These are phyloP conservation scores for Philereme vetulata DNA, from an alignment of 2,888 invertebrate species.

Conservation along the genomic window DNA sequence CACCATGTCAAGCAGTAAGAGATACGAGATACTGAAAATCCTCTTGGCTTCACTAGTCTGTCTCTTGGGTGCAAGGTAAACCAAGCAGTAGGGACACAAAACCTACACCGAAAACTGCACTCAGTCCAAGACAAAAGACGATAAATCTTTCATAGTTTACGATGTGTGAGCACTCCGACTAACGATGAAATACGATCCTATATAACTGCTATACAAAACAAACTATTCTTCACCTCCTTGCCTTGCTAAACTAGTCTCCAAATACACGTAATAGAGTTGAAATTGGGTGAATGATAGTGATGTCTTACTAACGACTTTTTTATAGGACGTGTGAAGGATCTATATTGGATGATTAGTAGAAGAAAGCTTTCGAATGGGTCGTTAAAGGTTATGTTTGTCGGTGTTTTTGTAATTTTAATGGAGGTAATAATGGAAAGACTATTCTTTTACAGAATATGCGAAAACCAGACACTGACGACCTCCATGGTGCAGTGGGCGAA, in stretches of 20 bases:
- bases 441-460: background rate
- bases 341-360: slow-evolving; percentile 34
- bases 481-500: no score
- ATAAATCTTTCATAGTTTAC: slow-evolving; percentile 47
- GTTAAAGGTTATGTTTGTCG: slow-evolving; percentile 18
- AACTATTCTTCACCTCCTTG: slow-evolving; percentile 33
- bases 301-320: slow-evolving; percentile 31
- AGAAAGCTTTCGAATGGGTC: slow-evolving; percentile 36
- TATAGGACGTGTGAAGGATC: slow-evolving; percentile 36
- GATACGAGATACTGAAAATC: no score
- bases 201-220: slow-evolving; percentile 29
- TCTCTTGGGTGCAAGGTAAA: no score
- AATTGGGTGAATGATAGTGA: slow-evolving; percentile 6
- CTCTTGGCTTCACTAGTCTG: no score
- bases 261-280: slow-evolving; percentile 1
- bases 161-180: slow-evolving; percentile 46
- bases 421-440: background rate
- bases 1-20: no score
- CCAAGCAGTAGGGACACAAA: no score
- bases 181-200: slow-evolving; percentile 45
- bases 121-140: slow-evolving; percentile 34
- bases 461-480: no score
- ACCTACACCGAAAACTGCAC: slow-evolving; percentile 38
- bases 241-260: slow-evolving; percentile 10
- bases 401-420: slow-evolving; percentile 8